Base-by-base conservation (phyloP, 2,888 invertebrate genomes). In the Unio pictorum region DNA sequence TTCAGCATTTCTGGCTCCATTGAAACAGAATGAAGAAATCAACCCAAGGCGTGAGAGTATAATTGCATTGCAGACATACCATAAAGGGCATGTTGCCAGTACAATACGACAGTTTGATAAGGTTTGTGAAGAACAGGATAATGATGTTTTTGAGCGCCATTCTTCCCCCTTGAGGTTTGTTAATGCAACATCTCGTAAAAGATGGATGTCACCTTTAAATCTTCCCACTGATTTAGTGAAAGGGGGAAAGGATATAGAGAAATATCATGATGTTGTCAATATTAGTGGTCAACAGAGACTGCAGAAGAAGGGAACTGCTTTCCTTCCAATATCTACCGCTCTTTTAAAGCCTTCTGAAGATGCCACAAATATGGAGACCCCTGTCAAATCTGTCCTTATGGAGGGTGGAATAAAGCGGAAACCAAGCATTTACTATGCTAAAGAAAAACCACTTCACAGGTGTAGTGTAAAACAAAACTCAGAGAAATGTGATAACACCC, bases 211-310 rank as follows among this genome's bases (percentile, higher is more conserved):
- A 8, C 87, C 87, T 7, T 73, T 89, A 18, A 74, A 84, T 59
- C 81, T 88, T 61, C 88, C 87, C 57, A 79, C 81, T 15, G 79
- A 84, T 45, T 86, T 87, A 68, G 82, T 83, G 11, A 82, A 79
- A 60, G 72, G 64, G 54, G 81, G 81, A 59, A 67, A 71, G 54
- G 79, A 78, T 45, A 76, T 73, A 11, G 70, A 65, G 58, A 61
- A 54, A n/a, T 67, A 71, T 34, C 69, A 61, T 26, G 71, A 78
- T 26, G 54, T 65, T 26, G 62, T 77, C 20, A 72, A 72, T 59
- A 69, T 66, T 23, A 71, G 15, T 45, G 45, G 73, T 30, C 66
- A 68, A 26, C 74, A 76, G 26, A 80, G 73, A 65, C 20, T 76
- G 28, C 64, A 67, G 4, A 71, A 67, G 4, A 71, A 72, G 64